Evolutionary conservation across 2,888 invertebrate genomes (phyloP).

Genomic region (Alloscopus bannaensis): DNA sequence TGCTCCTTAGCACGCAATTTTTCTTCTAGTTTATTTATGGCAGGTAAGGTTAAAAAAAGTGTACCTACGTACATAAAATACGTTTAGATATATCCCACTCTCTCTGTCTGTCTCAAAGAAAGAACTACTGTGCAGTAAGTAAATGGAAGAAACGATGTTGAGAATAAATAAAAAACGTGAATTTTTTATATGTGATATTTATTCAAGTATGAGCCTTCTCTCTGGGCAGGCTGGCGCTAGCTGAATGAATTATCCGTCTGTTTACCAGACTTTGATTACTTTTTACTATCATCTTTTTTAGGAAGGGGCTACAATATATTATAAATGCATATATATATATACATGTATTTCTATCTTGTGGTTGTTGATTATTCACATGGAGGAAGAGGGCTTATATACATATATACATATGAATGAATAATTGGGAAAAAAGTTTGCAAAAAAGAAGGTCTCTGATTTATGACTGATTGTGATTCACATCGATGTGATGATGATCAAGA

Average conservation of each 20-base stretch:
- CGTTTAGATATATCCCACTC: constrained; percentile 36
- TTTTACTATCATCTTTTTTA: constrained; percentile 40
- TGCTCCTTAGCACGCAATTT: constrained; percentile 47
- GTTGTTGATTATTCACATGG: background rate
- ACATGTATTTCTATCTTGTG: background rate
- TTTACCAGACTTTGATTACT: constrained; percentile 49
- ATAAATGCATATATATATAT: too few species aligned
- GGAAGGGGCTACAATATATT: too few species aligned
- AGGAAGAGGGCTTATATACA: too few species aligned
- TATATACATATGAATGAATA: background rate
- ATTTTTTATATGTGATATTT: constrained; percentile 36
- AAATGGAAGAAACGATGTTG: background rate
- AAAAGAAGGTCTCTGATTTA: constrained; percentile 52
- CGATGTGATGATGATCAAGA: constrained; percentile 37
- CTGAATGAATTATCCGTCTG: constrained; percentile 61
- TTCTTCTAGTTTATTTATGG: constrained; percentile 38
- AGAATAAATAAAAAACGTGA: background rate
- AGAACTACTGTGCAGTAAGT: background rate
- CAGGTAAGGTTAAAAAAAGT: constrained; percentile 41
- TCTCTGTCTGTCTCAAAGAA: background rate
- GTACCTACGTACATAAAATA: background rate
- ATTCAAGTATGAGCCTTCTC: constrained; percentile 59
- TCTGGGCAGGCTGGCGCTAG: constrained; percentile 64
- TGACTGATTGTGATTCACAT: constrained; percentile 43
- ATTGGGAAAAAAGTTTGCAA: constrained; percentile 20